Evolutionary conservation across 1,140 invertebrate species (phyloP), one percentile per base, ranked within the genome.

Genomic region (Spodoptera litura): DNA sequence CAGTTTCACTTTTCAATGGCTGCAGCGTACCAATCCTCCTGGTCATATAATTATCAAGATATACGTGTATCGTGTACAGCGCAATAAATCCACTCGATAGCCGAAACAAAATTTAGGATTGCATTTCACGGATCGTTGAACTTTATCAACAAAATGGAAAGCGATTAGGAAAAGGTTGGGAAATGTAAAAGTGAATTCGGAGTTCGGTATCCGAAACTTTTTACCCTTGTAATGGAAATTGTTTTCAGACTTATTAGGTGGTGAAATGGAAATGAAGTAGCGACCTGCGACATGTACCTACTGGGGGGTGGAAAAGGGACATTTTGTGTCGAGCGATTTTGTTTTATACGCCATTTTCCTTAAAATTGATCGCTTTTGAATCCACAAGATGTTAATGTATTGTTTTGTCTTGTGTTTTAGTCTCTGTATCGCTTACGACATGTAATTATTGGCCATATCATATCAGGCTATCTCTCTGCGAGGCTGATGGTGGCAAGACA

Each of bases 81-180:
- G 73, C 38, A 75, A 75, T 75, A 49, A 75, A 52, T 61, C 59
- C 20, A 27, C 35, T 61, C 56, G 49, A 74, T 68, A 35, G 49
- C 4, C 59, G 59, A 25, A 75, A 64, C 27, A 53, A 9, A 75
- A 75, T 52, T 64, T 64, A 53, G 73, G 73, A 75, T 75, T 64
- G 49, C 73, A 59, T 75, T 75, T 64, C 73, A 62, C 73, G 49
- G 73, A 20, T 49, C 58, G 25, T 64, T 75, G 73, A 75, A 61
- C 49, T 75, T 64, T 75, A 75, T 64, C 59, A 62, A 53, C 44
- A 55, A 53, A 64, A 75, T 75, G 49, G 59, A 75, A 75, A 75
- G 51, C 73, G 73, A 64, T 75, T 75, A 75, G 58, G 49, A 75
- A 75, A 75, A 64, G 49, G 59, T 75, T 75, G 20, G 58, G 59